Conservation (phyloP, 2,888 invertebrate genomes). For the Acrobasis suavella region DNA sequence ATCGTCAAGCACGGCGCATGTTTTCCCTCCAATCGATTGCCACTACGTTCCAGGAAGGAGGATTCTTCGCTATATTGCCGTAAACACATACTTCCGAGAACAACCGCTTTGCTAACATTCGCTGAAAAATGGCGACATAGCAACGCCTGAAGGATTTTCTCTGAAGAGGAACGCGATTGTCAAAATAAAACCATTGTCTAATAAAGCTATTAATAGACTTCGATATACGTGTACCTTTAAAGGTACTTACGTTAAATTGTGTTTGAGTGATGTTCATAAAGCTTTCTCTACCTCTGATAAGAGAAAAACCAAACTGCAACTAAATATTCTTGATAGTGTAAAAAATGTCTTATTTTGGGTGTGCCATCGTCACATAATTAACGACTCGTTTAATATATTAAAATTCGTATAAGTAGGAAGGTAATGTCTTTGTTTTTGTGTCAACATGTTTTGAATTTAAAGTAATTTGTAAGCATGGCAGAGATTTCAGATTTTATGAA, state of each 20-base stretch:
- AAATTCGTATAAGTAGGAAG: no score
- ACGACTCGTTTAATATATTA: no score
- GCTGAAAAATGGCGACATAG: conserved; percentile 34
- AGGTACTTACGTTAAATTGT: no score
- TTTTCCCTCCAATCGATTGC: conserved; percentile 45
- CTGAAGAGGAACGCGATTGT: neutral
- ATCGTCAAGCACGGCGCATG: conserved; percentile 52
- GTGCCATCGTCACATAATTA: no score
- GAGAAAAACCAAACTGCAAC: no score
- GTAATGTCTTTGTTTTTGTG: no score
- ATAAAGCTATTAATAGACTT: neutral
- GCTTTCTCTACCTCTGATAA: no score
- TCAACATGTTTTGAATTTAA: no score
- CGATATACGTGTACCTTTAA: neutral
- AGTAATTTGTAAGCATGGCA: no score
- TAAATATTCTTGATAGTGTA: no score
- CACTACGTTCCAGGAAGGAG: conserved; percentile 8
- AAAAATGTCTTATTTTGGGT: no score
- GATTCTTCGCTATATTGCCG: conserved; percentile 5
- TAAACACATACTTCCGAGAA: neutral
- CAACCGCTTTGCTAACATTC: neutral
- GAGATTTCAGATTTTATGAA: no score
- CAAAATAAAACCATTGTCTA: neutral
- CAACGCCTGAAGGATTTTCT: conserved; percentile 36
- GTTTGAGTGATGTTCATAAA: conserved; percentile 18